Percentiles rank a stretch among this genome's conserved stretches.
Evolutionary conservation across 2,113 vertebrate genomes (phyloP).

Genomic region (Dissostichus mawsoni): DNA sequence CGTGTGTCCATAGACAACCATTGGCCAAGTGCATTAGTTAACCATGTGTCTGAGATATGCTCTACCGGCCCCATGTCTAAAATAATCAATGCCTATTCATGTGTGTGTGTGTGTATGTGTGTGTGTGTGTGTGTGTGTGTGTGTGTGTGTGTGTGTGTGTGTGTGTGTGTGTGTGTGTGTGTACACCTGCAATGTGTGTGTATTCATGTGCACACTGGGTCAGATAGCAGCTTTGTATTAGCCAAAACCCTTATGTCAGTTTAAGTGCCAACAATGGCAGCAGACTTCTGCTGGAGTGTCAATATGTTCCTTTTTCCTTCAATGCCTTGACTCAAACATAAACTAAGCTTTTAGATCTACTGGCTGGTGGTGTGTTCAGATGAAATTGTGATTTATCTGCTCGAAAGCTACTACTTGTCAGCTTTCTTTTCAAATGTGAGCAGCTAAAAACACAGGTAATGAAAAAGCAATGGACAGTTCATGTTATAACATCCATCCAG

Average conservation of each 20-base stretch:
- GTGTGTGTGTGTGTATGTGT: no score
- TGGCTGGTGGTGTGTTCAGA: no score
- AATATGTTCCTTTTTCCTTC: neutral
- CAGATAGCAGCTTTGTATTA: slow-evolving; percentile 1
- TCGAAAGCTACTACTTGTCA: neutral
- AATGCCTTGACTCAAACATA: neutral
- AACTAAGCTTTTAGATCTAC: neutral
- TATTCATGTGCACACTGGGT: neutral
- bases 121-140: no score
- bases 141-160: no score
- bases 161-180: neutral
- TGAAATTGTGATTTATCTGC: neutral
- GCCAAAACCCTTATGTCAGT: neutral
- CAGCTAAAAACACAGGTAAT: neutral
- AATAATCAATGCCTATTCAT: no score
- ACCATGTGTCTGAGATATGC: no score
- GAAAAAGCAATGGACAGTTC: neutral
- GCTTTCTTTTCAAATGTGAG: neutral
- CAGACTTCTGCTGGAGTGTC: slow-evolving; percentile 9
- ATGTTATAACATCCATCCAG: no score
- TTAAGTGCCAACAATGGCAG: neutral
- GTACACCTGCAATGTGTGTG: no score
- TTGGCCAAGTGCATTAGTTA: no score
- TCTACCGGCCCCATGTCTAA: no score
- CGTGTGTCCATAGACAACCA: neutral